Percentiles rank a stretch among this genome's conserved stretches.
Conservation (phyloP, 2,888 invertebrate species). For the Nephrotoma flavescens region DNA sequence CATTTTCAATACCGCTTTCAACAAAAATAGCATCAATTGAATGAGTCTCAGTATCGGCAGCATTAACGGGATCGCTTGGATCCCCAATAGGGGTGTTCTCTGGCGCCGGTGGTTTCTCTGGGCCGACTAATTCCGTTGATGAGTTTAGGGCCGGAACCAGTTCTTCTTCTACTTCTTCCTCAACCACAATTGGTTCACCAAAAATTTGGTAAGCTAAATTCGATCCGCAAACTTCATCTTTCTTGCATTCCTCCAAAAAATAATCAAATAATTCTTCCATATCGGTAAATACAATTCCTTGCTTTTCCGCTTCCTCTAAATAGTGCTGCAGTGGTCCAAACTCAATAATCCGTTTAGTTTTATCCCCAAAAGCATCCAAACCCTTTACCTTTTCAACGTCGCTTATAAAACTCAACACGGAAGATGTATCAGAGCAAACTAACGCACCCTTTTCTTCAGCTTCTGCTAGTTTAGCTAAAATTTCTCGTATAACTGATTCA, state of each 20-base stretch:
- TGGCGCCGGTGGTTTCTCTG: background rate
- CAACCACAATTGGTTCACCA: background rate
- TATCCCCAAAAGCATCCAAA: constrained; percentile 4
- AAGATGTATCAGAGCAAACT: constrained; percentile 7
- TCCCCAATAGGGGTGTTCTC: background rate
- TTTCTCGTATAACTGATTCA: constrained; percentile 6
- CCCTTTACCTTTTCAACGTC: constrained; percentile 8
- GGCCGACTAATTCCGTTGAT: background rate
- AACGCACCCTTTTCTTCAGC: constrained; percentile 5
- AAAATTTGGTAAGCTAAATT: background rate
- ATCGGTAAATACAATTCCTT: constrained; percentile 10
- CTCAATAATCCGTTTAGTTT: background rate
- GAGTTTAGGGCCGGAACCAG: background rate
- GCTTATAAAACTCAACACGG: constrained; percentile 9
- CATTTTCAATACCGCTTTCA: constrained; percentile 9
- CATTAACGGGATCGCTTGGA: background rate
- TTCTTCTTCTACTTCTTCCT: background rate
- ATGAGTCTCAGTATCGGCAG: background rate
- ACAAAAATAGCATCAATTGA: constrained; percentile 10
- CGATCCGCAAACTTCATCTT: background rate
- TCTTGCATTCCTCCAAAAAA: constrained; percentile 6
- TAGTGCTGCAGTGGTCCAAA: constrained; percentile 8
- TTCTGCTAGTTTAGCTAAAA: constrained; percentile 3
- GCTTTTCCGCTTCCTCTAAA: constrained; percentile 7
- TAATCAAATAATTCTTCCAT: constrained; percentile 12